Base-by-base conservation (phyloP, 2,888 invertebrate species). In the Idaea straminata region DNA sequence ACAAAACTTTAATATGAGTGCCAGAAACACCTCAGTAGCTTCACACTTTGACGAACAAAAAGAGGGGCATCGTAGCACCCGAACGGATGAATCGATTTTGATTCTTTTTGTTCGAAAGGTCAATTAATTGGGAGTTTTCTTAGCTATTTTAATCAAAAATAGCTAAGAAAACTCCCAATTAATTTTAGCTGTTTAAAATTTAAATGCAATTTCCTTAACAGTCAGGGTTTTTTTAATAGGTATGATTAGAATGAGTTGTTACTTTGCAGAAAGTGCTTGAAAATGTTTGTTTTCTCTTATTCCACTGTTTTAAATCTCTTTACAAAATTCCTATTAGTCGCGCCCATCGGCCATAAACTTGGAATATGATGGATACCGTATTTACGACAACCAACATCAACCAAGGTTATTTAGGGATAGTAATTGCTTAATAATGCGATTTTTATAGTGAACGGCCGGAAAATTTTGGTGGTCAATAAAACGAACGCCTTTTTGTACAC, bases 311-410 rank as follows among this genome's bases (percentile, higher is more conserved):
- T 47, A 10, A 47, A 47, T 47, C 47, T 47, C 47, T 47, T 47
- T 47, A 47, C 47, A 47, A 83, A 82, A 81, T 74, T 75, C 69
- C 74, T 74, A 80, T 81, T 78, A 79, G 83, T 73, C 83, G 77
- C 83, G 75, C 87, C 85, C 78, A 78, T 72, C 65, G 72, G 66
- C 77, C 73, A 83, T 85, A 83, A 84, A 83, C 78, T 71, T 65
- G 64, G 67, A 74, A 74, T 77, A 83, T 80, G 77, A 85, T 81
- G 76, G 77, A 69, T 70, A 73, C 71, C 72, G 75, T 78, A 82
- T 82, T 81, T 81, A 83, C 77, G 77, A 73, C 70, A 69, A 34
- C 62, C 57, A 59, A 47, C 47, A 47, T 47, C 47, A 47, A 47
- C 47, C 47, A 75, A 77, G 75, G 78, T 76, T 76, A 77, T 76